These are phyloP conservation scores for Lycaon pictus DNA, from an alignment of 2,113 vertebrate genomes.

Conservation along the genomic window DNA sequence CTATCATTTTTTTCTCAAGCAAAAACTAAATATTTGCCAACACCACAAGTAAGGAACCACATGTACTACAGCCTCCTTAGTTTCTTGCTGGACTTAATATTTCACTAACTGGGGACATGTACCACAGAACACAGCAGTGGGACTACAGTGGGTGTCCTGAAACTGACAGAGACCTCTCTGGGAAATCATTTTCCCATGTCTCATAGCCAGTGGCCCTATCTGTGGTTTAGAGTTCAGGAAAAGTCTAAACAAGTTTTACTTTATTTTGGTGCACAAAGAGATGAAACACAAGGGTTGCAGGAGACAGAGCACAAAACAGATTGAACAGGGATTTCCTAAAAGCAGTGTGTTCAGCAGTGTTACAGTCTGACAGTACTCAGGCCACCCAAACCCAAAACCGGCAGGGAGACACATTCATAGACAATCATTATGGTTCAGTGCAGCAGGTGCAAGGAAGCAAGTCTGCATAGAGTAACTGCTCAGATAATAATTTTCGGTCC, in stretches of 20 bases:
- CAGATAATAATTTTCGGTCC: neutral
- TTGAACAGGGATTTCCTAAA: neutral
- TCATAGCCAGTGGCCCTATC: neutral
- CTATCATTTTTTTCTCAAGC: neutral
- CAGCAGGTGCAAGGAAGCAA: neutral
- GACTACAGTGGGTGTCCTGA: neutral
- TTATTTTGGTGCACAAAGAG: neutral
- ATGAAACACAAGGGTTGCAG: neutral
- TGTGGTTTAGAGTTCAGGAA: neutral
- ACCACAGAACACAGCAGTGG: too few relatives aligned
- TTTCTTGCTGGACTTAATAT: neutral
- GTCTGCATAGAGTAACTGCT: neutral
- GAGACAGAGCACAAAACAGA: neutral
- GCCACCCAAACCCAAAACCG: too few relatives aligned
- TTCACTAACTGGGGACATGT: neutral
- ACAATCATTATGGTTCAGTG: fast-evolving
- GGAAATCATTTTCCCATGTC: neutral
- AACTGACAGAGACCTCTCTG: neutral
- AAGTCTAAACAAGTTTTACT: neutral
- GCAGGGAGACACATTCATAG: neutral
- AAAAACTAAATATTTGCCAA: neutral
- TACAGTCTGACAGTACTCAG: neutral
- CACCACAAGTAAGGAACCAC: neutral
- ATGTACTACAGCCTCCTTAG: neutral
- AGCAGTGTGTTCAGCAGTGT: neutral